A percentile compares a stretch with the other conserved stretches of the same genome.
Evolutionary conservation across 37 sponge, comb jelly and placozoan species (phyloP).

Genomic region (Spongilla lacustris): DNA sequence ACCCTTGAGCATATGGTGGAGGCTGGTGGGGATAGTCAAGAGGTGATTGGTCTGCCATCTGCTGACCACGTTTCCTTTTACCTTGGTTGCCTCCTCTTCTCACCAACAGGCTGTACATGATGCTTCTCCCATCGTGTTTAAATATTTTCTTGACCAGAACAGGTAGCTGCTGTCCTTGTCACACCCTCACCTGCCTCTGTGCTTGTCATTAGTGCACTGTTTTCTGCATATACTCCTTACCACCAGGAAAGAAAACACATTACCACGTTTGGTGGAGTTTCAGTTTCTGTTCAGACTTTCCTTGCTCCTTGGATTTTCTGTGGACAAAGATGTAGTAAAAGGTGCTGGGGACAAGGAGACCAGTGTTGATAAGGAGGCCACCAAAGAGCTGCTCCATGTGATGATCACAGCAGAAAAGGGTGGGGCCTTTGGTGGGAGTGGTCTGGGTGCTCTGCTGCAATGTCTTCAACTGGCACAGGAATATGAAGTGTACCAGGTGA

Average conservation of each 20-base stretch:
- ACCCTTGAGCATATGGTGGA: not conserved
- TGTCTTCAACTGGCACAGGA: conserved; percentile 27
- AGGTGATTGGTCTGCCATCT: not conserved
- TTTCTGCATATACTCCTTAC: not conserved
- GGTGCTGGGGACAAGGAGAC: not conserved
- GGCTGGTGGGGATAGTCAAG: too few species aligned
- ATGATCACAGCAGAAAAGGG: not conserved
- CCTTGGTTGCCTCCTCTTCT: too few species aligned
- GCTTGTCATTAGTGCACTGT: too few species aligned
- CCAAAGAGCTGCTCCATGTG: not conserved
- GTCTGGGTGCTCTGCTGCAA: not conserved
- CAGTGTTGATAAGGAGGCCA: not conserved
- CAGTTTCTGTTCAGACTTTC: conserved; percentile 15
- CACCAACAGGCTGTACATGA: conserved; percentile 9
- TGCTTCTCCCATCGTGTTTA: conserved; percentile 4
- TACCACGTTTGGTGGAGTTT: conserved; percentile 35
- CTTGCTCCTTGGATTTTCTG: not conserved
- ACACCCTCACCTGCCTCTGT: not conserved
- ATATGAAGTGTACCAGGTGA: conserved; percentile 48
- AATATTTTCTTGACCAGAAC: conserved; percentile 36
- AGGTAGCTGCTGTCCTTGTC: conserved; percentile 4
- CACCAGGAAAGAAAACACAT: conserved; percentile 1
- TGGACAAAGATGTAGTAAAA: not conserved
- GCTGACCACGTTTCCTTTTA: too few species aligned
- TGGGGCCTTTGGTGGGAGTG: not conserved